Evolutionary conservation across 1,140 invertebrate genomes (phyloP).

Genomic region (Probaryconus sp.): DNA sequence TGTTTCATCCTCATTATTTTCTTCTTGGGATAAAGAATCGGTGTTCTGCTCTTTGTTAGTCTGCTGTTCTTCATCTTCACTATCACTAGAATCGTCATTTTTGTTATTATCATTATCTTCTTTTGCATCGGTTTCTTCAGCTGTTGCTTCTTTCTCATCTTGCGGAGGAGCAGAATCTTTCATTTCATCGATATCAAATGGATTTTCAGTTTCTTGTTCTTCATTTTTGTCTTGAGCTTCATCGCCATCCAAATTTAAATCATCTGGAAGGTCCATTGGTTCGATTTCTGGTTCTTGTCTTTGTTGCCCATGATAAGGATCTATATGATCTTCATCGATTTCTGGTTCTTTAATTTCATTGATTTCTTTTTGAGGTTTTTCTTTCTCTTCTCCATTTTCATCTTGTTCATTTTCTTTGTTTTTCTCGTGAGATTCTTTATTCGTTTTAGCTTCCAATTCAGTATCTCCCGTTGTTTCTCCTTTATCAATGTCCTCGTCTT

Average conservation of each 20-base stretch:
- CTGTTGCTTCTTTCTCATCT: constrained; percentile 63
- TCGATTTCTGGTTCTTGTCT: constrained; percentile 88
- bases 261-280: constrained; percentile 91
- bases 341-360: constrained; percentile 89
- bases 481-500: constrained; percentile 80
- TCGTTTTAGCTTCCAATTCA: constrained; percentile 80
- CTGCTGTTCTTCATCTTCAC: constrained; percentile 59
- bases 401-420: constrained; percentile 70
- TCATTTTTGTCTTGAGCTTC: constrained; percentile 81
- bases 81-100: constrained; percentile 65
- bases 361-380: constrained; percentile 78
- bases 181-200: constrained; percentile 89
- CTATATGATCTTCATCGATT: constrained; percentile 89
- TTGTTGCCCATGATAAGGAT: constrained; percentile 90
- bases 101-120: constrained; percentile 66
- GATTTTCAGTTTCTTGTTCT: constrained; percentile 81
- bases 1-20: constrained; percentile 70
- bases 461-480: constrained; percentile 81
- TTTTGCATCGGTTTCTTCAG: constrained; percentile 60
- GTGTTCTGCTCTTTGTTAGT: constrained; percentile 62
- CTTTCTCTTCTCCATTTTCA: constrained; percentile 72
- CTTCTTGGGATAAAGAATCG: constrained; percentile 51
- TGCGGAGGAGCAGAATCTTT: constrained; percentile 75
- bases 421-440: constrained; percentile 76
- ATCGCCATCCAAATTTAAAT: constrained; percentile 89